Percentiles rank a stretch among this genome's conserved stretches.
phyloP scores from a whole-genome alignment of 2,797 vertebrate genomes.

The Okamejei kenojei region DNA sequence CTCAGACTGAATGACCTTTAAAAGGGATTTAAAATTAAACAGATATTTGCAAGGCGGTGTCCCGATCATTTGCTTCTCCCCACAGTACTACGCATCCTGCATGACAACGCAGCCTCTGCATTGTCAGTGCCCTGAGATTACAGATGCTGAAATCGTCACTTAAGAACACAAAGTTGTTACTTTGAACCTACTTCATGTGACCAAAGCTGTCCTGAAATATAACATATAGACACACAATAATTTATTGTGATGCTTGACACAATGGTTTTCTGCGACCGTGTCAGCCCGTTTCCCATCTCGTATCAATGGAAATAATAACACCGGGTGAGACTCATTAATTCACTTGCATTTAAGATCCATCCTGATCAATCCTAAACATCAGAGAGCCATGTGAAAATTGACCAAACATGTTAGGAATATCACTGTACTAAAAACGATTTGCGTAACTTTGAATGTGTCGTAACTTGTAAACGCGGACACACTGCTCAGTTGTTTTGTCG shows the following conservation, averaged over 20 bases:
- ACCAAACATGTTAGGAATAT: background rate
- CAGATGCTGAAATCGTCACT: background rate
- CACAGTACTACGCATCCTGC: background rate
- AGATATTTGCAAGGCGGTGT: background rate
- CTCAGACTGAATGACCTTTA: slow-evolving; percentile 25
- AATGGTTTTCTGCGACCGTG: background rate
- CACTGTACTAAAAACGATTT: background rate
- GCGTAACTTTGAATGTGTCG: background rate
- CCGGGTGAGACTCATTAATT: background rate
- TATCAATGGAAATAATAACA: background rate
- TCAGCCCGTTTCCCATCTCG: background rate
- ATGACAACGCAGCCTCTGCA: background rate
- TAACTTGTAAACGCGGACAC: background rate
- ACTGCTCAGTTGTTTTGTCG: background rate
- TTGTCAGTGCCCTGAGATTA: background rate
- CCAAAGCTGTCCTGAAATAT: background rate
- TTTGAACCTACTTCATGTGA: background rate
- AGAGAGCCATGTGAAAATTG: background rate
- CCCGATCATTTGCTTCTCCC: background rate
- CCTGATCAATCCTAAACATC: background rate
- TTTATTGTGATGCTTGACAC: background rate
- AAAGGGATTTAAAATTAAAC: slow-evolving; percentile 32
- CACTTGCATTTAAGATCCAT: background rate
- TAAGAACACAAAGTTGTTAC: background rate
- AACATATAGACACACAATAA: background rate